Conservation (phyloP, 2,113 vertebrate species). For the Parus major region DNA sequence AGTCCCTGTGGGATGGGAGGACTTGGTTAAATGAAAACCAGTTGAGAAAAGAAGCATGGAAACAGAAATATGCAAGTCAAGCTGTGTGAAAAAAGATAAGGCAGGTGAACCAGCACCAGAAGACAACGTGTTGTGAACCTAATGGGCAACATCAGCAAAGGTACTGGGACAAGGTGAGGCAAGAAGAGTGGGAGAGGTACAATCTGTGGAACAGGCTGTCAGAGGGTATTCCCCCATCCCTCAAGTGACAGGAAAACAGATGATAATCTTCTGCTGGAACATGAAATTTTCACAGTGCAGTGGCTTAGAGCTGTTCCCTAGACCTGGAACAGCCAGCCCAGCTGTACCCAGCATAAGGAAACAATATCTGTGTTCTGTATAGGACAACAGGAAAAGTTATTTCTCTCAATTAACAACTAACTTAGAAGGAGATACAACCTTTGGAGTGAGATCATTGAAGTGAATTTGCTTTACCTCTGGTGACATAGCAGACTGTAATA, state of each 20-base stretch:
- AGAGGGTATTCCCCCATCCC: neutral
- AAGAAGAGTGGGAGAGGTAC: neutral
- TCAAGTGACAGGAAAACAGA: fast-evolving
- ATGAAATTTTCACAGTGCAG: neutral
- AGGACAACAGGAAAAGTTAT: neutral
- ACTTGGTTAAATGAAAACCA: neutral
- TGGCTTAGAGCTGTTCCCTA: neutral
- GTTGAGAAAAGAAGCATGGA: neutral
- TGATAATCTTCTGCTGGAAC: neutral
- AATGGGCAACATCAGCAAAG: neutral
- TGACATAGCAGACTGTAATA: neutral
- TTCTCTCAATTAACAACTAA: neutral
- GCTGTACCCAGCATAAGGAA: neutral
- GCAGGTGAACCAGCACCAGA: neutral
- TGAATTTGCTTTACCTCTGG: neutral
- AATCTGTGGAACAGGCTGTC: neutral
- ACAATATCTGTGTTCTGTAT: neutral
- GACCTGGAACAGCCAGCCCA: neutral
- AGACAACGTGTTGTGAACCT: neutral
- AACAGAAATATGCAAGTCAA: neutral
- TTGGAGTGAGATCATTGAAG: neutral
- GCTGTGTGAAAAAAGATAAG: neutral
- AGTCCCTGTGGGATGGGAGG: neutral
- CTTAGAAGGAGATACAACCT: neutral
- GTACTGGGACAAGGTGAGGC: neutral